Base-by-base conservation (phyloP, 1,140 invertebrate genomes). In the Anoplophora glabripennis region DNA sequence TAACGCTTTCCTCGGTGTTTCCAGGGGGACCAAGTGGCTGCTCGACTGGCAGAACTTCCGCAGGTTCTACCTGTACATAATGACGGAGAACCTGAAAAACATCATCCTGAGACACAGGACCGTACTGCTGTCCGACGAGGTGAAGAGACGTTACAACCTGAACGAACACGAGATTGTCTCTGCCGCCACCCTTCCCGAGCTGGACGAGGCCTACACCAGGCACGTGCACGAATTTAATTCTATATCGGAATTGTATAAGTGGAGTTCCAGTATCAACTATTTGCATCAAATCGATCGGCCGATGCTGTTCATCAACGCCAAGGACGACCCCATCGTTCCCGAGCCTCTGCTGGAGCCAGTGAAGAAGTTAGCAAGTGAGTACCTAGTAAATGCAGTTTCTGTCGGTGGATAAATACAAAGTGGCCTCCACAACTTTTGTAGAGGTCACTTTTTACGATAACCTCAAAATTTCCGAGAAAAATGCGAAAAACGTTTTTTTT, bases 21-120 rank as follows among this genome's bases (percentile, higher is more conserved):
- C 48, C 74, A 93, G 90, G 64, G 87, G 87, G 21, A 86, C 88
- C 63, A 86, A 90, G 49, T 86, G 85, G 69, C 76, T 94, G 47
- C 75, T 92, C 11, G 86, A 92, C 67, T 95, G 92, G 92, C 85
- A 90, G 68, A 90, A 93, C 69, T 89, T 94, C 72, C 81, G 92
- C 4, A 84, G 92, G 1, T 86, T 92, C 64, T 96, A 96, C 73
- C 78, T 94, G n/a, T 94, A 92, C 71, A 85, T 92, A 36, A 94
- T 96, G 89, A 94, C 93, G 1, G 90, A 93, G 73, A 93, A 93
- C 71, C 86, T 94, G 67, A 91, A 92, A 56, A 86, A 85, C 65
- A 86, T 95, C 37, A 89, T 96, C 56, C 79, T 90, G 1, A 80
- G 84, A 34, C 90, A 95, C 76, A 87, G 89, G 60, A 81, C 86